Evolutionary conservation across 1,140 invertebrate genomes (phyloP).

Genomic region (Drosophila bocqueti): DNA sequence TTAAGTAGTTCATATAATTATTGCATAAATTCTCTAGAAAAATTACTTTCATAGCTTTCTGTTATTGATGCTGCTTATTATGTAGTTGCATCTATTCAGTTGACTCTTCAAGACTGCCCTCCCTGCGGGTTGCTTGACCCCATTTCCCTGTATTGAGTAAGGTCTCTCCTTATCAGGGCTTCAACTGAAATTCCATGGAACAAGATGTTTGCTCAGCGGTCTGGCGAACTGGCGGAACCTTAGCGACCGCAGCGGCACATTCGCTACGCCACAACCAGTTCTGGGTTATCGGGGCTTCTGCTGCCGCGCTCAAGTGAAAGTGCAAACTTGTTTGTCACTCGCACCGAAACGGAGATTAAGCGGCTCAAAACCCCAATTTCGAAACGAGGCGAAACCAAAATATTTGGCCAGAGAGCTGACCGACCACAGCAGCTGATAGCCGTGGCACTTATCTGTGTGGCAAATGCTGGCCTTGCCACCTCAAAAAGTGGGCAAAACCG

Average conservation of each 20-base stretch:
- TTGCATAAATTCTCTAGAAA: neutral
- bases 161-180: slow-evolving; percentile 27
- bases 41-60: neutral
- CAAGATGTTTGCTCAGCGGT: slow-evolving; percentile 22
- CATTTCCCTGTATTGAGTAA: slow-evolving; percentile 28
- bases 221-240: slow-evolving; percentile 13
- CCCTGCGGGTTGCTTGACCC: slow-evolving; percentile 5
- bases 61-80: neutral
- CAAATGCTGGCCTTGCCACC: slow-evolving; percentile 17
- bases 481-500: slow-evolving; percentile 32
- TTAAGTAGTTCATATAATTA: neutral
- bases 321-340: slow-evolving; percentile 38
- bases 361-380: slow-evolving; percentile 11
- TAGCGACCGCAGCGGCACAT: slow-evolving; percentile 4
- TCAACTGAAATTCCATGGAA: slow-evolving; percentile 24
- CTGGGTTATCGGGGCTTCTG: slow-evolving; percentile 31
- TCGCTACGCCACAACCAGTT: slow-evolving; percentile 43
- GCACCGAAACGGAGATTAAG: slow-evolving; percentile 32
- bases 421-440: slow-evolving; percentile 3
- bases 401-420: slow-evolving; percentile 32
- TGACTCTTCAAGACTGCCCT: neutral
- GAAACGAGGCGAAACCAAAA: slow-evolving; percentile 36
- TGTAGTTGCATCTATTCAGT: too few species aligned
- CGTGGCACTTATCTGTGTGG: slow-evolving; percentile 9
- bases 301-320: slow-evolving; percentile 28